Evolutionary conservation across 37 sponge, comb jelly and placozoan genomes (phyloP).

Genomic region (Mnemiopsis leidyi): DNA sequence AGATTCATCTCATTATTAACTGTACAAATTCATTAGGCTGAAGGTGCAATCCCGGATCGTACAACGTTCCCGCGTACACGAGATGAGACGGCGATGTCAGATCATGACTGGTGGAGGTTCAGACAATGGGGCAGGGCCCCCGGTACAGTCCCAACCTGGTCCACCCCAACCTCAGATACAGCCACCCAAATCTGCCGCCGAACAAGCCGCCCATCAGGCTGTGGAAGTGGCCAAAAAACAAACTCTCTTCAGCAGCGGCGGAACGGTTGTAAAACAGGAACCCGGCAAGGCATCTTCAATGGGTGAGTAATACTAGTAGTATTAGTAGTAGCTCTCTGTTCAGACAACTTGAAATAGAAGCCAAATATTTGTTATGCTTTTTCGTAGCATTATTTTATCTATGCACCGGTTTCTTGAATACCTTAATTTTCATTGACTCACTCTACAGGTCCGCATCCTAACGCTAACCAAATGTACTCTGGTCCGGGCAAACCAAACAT

Average conservation of each 20-base stretch:
- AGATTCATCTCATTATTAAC: too few species aligned
- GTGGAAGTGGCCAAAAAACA: constrained; percentile 7
- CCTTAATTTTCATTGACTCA: not conserved
- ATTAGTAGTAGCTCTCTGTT: too few species aligned
- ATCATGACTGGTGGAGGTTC: constrained; percentile 52
- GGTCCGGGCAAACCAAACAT: constrained; percentile 40
- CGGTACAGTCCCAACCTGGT: not conserved
- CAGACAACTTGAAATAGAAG: too few species aligned
- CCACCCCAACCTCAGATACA: not conserved
- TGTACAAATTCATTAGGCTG: too few species aligned
- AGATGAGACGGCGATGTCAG: constrained; percentile 50
- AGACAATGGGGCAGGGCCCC: not conserved
- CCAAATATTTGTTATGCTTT: too few species aligned
- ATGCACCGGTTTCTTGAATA: not conserved
- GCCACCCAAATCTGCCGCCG: not conserved
- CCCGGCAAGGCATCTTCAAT: not conserved
- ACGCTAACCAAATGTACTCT: not conserved
- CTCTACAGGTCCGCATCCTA: not conserved
- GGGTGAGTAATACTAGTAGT: too few species aligned
- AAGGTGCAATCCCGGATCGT: not conserved
- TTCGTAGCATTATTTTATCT: not conserved
- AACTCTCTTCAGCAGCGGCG: not conserved
- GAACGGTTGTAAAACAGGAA: constrained; percentile 49
- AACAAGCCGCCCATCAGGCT: not conserved
- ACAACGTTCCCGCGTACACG: constrained; percentile 11